Percentiles rank a stretch among this genome's conserved stretches.
phyloP scores from a whole-genome alignment of 2,113 vertebrate genomes.

The Pelvicachromis taeniatus region DNA sequence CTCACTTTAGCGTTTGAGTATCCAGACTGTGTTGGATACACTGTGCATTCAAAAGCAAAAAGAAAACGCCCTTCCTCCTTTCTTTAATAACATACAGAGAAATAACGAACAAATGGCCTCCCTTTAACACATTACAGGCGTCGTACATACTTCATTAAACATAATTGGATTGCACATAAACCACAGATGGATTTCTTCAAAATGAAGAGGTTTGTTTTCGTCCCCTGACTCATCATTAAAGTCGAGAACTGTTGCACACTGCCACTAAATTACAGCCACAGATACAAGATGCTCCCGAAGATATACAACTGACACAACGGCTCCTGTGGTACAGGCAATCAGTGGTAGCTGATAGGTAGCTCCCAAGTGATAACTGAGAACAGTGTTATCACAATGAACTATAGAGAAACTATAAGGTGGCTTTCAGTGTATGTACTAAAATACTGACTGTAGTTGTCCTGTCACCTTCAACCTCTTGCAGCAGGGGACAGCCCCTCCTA shows the following conservation, averaged over 20 bases:
- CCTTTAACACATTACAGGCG: background rate
- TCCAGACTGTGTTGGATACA: background rate
- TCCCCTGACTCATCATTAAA: background rate
- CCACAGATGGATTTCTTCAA: background rate
- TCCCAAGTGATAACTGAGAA: background rate
- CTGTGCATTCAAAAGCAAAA: background rate
- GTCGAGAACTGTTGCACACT: background rate
- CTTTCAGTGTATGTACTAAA: background rate
- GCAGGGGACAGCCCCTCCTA: accelerated
- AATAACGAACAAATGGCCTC: background rate
- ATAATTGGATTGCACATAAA: background rate
- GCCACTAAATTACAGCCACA: background rate
- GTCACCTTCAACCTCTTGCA: accelerated
- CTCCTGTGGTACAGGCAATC: background rate
- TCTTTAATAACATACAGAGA: background rate
- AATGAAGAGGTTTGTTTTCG: background rate
- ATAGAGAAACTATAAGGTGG: background rate
- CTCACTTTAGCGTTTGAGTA: background rate
- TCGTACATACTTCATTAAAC: background rate
- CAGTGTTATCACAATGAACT: background rate
- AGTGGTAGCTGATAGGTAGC: background rate
- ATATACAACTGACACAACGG: background rate
- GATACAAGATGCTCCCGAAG: background rate
- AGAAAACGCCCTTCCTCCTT: background rate
- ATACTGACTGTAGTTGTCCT: accelerated